Evolutionary conservation across 1,140 invertebrate genomes (phyloP).

Genomic region (Latrodectus geometricus): DNA sequence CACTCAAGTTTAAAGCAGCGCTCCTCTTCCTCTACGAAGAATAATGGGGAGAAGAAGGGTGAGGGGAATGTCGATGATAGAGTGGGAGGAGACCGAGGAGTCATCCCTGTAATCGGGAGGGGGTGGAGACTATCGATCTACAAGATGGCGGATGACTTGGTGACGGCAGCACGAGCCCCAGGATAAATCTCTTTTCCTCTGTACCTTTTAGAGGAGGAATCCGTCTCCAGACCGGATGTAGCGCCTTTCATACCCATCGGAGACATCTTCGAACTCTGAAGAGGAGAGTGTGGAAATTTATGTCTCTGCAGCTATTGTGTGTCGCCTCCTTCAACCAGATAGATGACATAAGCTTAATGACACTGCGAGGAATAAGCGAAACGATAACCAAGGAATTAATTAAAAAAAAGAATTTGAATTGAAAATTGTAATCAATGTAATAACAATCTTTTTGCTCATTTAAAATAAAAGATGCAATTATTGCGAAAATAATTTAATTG

Average conservation of each 20-base stretch:
- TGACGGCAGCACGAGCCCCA: constrained; percentile 32
- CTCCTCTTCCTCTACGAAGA: not conserved
- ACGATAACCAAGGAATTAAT: too few species aligned
- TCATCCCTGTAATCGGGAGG: constrained; percentile 55
- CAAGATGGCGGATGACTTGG: constrained; percentile 61
- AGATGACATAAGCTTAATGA: too few species aligned
- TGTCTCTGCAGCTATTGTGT: not conserved
- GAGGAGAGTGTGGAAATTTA: not conserved
- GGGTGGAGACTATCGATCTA: constrained; percentile 54
- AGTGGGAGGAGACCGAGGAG: constrained; percentile 50
- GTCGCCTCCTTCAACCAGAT: too few species aligned
- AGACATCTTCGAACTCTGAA: not conserved
- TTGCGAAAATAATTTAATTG: too few species aligned
- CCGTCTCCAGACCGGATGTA: constrained; percentile 3
- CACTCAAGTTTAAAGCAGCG: too few species aligned
- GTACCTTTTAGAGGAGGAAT: constrained; percentile 30
- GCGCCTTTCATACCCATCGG: not conserved
- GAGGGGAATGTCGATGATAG: constrained; percentile 47
- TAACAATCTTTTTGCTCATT: too few species aligned
- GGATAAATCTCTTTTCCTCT: constrained; percentile 24
- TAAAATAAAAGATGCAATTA: too few species aligned
- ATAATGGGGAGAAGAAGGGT: not conserved
- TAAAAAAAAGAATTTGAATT: too few species aligned
- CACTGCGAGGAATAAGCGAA: too few species aligned
- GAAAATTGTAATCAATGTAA: too few species aligned